phyloP scores from a whole-genome alignment of 2,113 vertebrate species.

The Diadophis punctatus region DNA sequence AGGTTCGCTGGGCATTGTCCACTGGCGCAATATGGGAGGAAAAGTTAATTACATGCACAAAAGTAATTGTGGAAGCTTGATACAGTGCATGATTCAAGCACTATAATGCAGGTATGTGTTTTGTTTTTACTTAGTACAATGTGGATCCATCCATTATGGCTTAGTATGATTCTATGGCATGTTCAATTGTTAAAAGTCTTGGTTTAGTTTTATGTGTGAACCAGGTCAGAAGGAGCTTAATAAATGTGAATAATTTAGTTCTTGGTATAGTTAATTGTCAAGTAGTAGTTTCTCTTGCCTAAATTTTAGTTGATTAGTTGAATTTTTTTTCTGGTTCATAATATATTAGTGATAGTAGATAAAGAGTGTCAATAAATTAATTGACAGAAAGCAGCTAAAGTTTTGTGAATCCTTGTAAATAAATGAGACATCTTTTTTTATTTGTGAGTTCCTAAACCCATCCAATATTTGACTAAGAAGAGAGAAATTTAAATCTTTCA shows the following conservation, averaged over 20 bases:
- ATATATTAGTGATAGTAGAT: neutral
- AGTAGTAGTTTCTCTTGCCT: neutral
- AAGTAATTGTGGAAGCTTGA: neutral
- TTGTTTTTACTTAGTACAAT: neutral
- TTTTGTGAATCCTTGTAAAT: neutral
- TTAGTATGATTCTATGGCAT: neutral
- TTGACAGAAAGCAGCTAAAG: neutral
- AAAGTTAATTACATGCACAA: neutral
- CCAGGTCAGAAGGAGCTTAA: neutral
- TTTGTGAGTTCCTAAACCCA: neutral
- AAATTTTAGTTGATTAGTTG: neutral
- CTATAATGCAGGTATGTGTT: neutral
- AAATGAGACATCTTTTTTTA: neutral
- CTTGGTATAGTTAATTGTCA: neutral
- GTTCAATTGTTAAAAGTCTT: neutral
- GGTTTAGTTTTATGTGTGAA: neutral
- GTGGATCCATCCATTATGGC: neutral
- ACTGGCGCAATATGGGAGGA: neutral
- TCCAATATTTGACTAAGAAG: neutral
- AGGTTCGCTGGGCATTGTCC: neutral
- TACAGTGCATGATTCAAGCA: neutral
- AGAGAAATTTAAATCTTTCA: neutral
- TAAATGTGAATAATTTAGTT: neutral
- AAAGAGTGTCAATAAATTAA: neutral
- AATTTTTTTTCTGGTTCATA: neutral